Conservation (phyloP, 2,888 invertebrate genomes). For the Sinelater perroti region DNA sequence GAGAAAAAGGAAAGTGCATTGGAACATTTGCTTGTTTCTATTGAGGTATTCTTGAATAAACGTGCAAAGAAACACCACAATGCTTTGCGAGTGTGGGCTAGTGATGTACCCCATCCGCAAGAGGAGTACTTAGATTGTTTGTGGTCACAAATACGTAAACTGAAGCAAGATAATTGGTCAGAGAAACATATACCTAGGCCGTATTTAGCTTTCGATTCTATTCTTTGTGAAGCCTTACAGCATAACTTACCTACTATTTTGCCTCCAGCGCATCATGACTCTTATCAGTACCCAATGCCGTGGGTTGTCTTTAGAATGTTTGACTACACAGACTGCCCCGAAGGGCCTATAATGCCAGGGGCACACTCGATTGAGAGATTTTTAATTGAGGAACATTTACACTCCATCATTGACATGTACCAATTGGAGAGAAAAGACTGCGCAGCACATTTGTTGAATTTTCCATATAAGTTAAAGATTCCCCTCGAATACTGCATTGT, state of each 20-base stretch:
- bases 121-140: constrained; percentile 96
- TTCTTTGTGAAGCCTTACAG: constrained; percentile 93
- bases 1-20: constrained; percentile 96
- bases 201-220: constrained; percentile 94
- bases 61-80: constrained; percentile 93
- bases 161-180: constrained; percentile 94
- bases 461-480: constrained; percentile 92
- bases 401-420: constrained; percentile 90
- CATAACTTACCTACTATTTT: constrained; percentile 92
- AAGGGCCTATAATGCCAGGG: constrained; percentile 90
- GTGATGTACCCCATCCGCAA: constrained; percentile 94
- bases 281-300: constrained; percentile 92
- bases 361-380: constrained; percentile 97
- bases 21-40: constrained; percentile 87
- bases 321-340: constrained; percentile 98
- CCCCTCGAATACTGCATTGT: constrained; percentile 98
- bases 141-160: constrained; percentile 88
- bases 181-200: constrained; percentile 96
- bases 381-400: constrained; percentile 96
- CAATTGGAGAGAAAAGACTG: constrained; percentile 93
- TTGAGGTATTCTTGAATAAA: constrained; percentile 92
- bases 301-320: constrained; percentile 96
- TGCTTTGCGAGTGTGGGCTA: constrained; percentile 92
- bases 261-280: constrained; percentile 93
- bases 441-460: constrained; percentile 89